Base-by-base conservation (phyloP, 2,888 invertebrate genomes). In the Hemithea aestivaria region DNA sequence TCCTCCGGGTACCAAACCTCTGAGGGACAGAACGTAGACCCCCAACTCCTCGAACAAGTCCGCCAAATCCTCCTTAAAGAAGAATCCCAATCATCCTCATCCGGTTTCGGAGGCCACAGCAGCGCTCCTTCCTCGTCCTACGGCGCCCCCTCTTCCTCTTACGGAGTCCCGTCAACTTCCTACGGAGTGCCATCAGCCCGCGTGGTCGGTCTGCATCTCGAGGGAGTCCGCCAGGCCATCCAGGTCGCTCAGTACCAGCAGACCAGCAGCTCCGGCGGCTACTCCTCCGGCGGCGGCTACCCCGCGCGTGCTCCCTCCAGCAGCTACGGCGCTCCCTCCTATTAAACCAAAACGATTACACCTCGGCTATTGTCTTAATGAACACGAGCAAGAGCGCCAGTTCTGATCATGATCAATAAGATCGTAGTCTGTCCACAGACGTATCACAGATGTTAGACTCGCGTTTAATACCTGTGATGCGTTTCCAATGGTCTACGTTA, bases 241-340 rank as follows among this genome's bases (percentile, higher is more conserved):
- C 95, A 95, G 75, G 95, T 95, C 49, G 95, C 95, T 26, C 94
- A 95, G 66, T 95, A 92, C 89, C 90, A 92, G 57, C 94, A 94
- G 83, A 87, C 74, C 82, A 89, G 58, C 42, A 34, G 61, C 67
- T 73, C 81, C 84, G 43, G 90, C 83, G 48, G 91, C 89, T 85
- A 89, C 90, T 45, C 43, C 28, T 66, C 68, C 31, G 62, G 58
- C 81, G 45, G 90, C 84, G 50, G 91, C 89, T 87, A 89, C 90
- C 47, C 92, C 43, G 89, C 90, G 39, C 66, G 68, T 58, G 78
- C 88, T 47, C 92, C 91, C 48, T 89, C 91, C 63, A 88, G 92
- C 74, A 91, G 91, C 82, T 94, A 93, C 80, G 93, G 93, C 68
- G 91, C 89, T 49, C 91, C 91, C 38, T 90, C 91, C 38, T 90